phyloP scores from a whole-genome alignment of 2,797 vertebrate genomes.

The Lindbergichthys nudifrons region DNA sequence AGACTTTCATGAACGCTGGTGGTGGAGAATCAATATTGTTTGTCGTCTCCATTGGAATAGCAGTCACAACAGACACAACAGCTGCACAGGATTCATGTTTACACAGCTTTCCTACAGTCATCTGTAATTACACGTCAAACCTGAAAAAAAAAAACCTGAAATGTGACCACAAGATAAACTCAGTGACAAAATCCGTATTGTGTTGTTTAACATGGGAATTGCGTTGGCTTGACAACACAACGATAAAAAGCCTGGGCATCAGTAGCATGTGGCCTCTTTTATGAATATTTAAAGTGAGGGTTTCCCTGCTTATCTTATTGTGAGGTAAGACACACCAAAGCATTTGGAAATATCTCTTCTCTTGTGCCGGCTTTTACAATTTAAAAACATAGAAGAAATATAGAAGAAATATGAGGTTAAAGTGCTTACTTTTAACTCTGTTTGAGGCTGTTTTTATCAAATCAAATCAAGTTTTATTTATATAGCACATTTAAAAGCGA shows the following conservation, averaged over 20 bases:
- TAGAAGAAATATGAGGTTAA: neutral
- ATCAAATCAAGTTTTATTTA: too few relatives aligned
- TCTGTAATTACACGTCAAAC: constrained; percentile 28
- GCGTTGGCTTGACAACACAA: neutral
- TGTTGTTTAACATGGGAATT: neutral
- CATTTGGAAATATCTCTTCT: neutral
- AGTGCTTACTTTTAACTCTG: neutral
- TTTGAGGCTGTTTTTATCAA: neutral
- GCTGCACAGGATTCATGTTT: constrained; percentile 25
- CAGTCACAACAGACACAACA: constrained; percentile 8
- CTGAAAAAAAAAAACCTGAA: constrained; percentile 30
- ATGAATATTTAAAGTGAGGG: neutral
- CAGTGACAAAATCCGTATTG: neutral
- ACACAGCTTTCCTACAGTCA: constrained; percentile 14
- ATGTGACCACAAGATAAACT: constrained; percentile 18
- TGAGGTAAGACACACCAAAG: neutral
- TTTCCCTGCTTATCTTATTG: neutral
- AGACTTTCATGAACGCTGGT: constrained; percentile 16
- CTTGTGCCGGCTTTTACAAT: neutral
- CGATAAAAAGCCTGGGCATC: neutral
- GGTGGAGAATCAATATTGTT: constrained; percentile 6
- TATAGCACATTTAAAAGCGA: too few relatives aligned
- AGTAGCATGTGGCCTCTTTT: neutral
- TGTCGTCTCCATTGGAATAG: constrained; percentile 16
- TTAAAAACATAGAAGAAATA: neutral